phyloP scores from a whole-genome alignment of 2,888 invertebrate species.

The Drosophila paranaensis region DNA sequence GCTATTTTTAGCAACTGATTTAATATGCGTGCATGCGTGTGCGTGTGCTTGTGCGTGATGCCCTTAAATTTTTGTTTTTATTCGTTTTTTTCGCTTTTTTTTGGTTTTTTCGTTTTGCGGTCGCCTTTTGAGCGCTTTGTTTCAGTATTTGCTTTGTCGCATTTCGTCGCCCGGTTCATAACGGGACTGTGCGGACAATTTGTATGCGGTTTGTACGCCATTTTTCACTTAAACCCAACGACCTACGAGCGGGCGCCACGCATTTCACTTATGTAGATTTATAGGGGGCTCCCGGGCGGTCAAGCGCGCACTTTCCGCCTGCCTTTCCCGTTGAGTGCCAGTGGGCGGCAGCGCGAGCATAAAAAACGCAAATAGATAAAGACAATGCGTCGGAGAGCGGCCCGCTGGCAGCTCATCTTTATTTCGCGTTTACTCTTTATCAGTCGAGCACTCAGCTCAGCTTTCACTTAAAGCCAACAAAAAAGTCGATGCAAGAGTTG shows the following conservation, averaged over 20 bases:
- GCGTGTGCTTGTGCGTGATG: constrained; percentile 49
- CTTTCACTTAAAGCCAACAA: constrained; percentile 9
- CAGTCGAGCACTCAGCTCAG: constrained; percentile 10
- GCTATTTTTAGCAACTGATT: constrained; percentile 77
- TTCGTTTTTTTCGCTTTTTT: constrained; percentile 26
- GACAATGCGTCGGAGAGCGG: constrained; percentile 5
- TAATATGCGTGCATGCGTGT: constrained; percentile 77
- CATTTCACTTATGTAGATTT: constrained; percentile 75
- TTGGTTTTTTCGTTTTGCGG: constrained; percentile 21
- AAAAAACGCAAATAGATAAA: constrained; percentile 24
- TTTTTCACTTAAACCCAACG: constrained; percentile 69
- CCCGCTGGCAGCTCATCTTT: neutral
- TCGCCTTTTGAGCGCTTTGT: constrained; percentile 33
- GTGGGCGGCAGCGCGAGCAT: constrained; percentile 6
- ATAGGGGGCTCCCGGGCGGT: constrained; percentile 41
- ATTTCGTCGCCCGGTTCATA: constrained; percentile 65
- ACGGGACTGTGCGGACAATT: constrained; percentile 59
- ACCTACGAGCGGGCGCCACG: constrained; percentile 34
- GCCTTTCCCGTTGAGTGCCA: constrained; percentile 11
- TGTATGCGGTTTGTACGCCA: constrained; percentile 78
- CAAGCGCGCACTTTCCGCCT: constrained; percentile 39
- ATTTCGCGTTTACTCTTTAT: neutral
- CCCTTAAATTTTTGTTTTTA: constrained; percentile 43
- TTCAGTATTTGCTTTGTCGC: constrained; percentile 44
- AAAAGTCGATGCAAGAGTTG: neutral